Conservation (phyloP, 1,140 invertebrate genomes). For the Coenobita brevimanus region DNA sequence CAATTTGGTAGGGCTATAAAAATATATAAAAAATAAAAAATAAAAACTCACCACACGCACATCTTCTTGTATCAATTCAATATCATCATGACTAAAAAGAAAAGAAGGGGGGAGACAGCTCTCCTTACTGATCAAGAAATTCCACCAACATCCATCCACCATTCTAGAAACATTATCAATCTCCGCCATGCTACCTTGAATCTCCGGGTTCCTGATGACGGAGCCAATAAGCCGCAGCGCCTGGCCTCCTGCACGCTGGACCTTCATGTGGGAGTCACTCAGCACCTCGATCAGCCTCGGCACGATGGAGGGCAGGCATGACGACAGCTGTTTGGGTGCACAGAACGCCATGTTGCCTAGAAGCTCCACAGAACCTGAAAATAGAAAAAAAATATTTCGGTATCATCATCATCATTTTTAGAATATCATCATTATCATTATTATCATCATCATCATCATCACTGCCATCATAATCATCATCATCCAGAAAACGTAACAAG, state of each 20-base stretch:
- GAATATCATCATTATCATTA: no score
- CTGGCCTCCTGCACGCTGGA: slow-evolving; percentile 96
- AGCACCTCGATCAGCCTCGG: slow-evolving; percentile 98
- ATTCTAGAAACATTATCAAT: background rate
- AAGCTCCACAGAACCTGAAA: slow-evolving; percentile 92
- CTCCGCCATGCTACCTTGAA: slow-evolving; percentile 74
- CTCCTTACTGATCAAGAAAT: no score
- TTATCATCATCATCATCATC: no score
- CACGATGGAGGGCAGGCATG: slow-evolving; percentile 97
- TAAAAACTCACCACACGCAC: no score
- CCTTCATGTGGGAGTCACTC: slow-evolving; percentile 97
- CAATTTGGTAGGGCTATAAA: no score
- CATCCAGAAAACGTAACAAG: no score
- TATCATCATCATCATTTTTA: no score
- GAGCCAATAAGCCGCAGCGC: slow-evolving; percentile 97
- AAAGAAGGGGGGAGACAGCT: background rate
- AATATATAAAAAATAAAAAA: no score
- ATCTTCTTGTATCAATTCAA: no score
- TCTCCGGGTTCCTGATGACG: slow-evolving; percentile 98
- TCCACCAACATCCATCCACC: no score
- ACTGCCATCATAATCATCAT: no score
- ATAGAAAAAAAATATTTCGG: slow-evolving; percentile 38
- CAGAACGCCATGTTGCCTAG: slow-evolving; percentile 98
- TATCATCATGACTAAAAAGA: background rate
- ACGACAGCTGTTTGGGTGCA: slow-evolving; percentile 98